Percentiles rank a stretch among this genome's conserved stretches.
Evolutionary conservation across 2,113 vertebrate species (phyloP).

Genomic region (Dipodomys spectabilis): DNA sequence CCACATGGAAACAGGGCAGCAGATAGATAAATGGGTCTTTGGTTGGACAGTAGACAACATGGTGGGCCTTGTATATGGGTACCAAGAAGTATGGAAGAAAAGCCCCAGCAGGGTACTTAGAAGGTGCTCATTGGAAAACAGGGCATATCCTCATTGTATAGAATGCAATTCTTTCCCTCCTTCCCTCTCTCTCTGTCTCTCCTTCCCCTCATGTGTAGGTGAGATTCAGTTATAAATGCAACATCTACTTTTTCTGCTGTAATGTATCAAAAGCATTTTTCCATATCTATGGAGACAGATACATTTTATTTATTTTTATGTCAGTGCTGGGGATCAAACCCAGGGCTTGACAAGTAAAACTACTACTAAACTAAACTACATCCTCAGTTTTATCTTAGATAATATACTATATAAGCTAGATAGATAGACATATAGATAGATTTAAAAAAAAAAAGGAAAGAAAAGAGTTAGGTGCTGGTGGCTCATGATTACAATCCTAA

Average conservation of each 20-base stretch:
- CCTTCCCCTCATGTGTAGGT: background rate
- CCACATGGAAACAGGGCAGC: background rate
- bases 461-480: background rate
- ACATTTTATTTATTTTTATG: background rate
- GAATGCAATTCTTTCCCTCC: background rate
- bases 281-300: background rate
- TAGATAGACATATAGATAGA: background rate
- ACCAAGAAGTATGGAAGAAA: background rate
- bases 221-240: conserved; percentile 30
- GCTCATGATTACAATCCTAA: too few relatives aligned
- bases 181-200: background rate
- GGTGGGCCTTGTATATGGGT: background rate
- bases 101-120: background rate
- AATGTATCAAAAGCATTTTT: conserved; percentile 51
- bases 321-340: background rate
- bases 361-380: background rate
- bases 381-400: background rate
- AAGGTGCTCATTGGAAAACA: background rate
- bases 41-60: background rate
- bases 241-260: conserved; percentile 44
- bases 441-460: too few relatives aligned
- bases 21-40: background rate
- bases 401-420: background rate
- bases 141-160: background rate
- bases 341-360: background rate